Evolutionary conservation across 2,797 vertebrate genomes (phyloP), one percentile per base, ranked within the genome.

Genomic region (Ptychobarbus kaznakovi): DNA sequence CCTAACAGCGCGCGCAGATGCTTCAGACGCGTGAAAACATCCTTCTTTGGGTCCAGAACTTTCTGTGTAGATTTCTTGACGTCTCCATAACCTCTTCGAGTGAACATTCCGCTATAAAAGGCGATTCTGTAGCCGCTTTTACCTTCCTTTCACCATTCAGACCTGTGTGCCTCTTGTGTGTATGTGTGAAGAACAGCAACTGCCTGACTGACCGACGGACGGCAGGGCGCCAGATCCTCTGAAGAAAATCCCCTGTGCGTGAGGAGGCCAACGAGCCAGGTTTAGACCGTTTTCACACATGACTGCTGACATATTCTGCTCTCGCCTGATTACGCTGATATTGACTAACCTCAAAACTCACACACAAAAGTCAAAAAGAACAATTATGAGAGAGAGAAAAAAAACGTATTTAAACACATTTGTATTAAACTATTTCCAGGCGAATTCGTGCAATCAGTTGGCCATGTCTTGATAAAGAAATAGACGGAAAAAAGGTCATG

Each of bases 51-150:
- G 96, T 99, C 98, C 96, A 99, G 96, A 96, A 97, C 97, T 96
- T 99, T 99, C 97, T 99, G 98, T 93, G 96, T 96, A 94, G 98
- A 99, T 96, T 99, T 99, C 96, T 97, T 98, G 96, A 98, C 97
- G 91, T 99, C 98, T 90, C 97, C 98, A 95, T 99, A 97, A 88
- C 96, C 95, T 93, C 96, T 96, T 92, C 98, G 96, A 92, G 98
- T 98, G 95, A 99, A 99, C 98, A 99, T 99, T 90, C 95, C 96
- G 95, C 93, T 94, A 84, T 92, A 89, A 93, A 93, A 92, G 91
- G 92, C 92, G 87, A 94, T 94, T 84, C 92, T 92, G 92, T 82
- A 88, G 89, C 90, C 92, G 88, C 92, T 92, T 92, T 93, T 90
- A 94, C 92, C 94, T 93, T 91, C 88, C 88, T 88, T 91, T 92